phyloP scores from a whole-genome alignment of 2,888 invertebrate genomes.

The Acanthosepion pharaonis region DNA sequence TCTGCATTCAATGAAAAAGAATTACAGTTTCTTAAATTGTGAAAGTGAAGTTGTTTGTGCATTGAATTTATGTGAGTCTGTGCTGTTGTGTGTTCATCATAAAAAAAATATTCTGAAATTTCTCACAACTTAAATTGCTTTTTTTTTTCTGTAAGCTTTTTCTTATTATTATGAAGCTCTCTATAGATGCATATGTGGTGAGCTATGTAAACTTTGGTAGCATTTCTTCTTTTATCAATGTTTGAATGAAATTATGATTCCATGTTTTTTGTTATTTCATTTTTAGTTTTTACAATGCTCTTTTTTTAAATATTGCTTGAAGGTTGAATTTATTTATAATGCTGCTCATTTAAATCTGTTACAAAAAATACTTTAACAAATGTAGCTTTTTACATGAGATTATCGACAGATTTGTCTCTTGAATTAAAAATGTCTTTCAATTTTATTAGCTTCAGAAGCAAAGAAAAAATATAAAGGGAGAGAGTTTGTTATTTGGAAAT shows the following conservation, averaged over 20 bases:
- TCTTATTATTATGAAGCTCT: neutral
- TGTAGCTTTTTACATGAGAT: no score
- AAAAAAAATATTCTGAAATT: neutral
- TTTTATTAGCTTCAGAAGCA: no score
- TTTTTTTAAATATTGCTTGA: neutral
- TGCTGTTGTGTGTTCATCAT: neutral
- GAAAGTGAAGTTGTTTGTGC: neutral
- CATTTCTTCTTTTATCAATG: neutral
- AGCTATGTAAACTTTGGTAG: neutral
- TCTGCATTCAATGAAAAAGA: no score
- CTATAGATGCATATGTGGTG: neutral
- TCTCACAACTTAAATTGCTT: neutral
- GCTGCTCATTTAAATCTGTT: neutral
- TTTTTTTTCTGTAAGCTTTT: neutral
- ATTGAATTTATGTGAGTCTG: neutral
- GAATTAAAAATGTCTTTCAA: no score
- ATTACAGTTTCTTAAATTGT: no score
- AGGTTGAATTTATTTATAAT: neutral
- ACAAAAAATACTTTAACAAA: neutral
- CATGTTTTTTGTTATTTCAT: neutral
- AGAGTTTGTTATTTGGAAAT: no score
- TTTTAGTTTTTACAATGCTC: neutral
- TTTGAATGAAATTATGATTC: neutral
- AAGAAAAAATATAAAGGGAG: no score
- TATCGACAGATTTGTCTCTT: no score